Evolutionary conservation across 2,888 invertebrate genomes (phyloP), one percentile per base, ranked within the genome.

Genomic region (Notodonta ziczac): DNA sequence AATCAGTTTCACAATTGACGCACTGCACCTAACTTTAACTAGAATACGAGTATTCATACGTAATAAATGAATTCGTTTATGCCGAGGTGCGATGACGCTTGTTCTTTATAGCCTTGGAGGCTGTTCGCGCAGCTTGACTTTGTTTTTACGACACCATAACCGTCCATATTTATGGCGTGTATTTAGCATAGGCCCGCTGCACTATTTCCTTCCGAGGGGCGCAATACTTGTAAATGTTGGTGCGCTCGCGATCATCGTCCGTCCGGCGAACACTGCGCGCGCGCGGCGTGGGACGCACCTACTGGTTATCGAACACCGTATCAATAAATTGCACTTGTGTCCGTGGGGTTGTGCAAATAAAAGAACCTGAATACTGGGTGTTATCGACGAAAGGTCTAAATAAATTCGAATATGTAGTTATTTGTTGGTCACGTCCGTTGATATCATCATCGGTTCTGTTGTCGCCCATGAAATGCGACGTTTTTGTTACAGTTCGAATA

Each of bases 301-400:
- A 88, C 91, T 90, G 91, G 87, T 83, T 92, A 93, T 93, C 92
- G 86, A 83, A 82, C 84, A 84, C 88, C 81, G 88, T 85, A 89
- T 89, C 90, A 91, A 93, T 93, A 93, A 93, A 93, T 93, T 93
- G 89, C 86, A 89, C 88, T 89, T 88, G 89, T 85, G 85, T 87
- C 85, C 78, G 85, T 86, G 87, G 85, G 88, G 87, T 88, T 83
- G 83, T 74, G 82, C 82, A 90, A 91, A 90, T 88, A 93, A 92
- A 92, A 91, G 88, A 88, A 88, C 80, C 66, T 62, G 78, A 82
- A 82, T 82, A 79, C 84, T 80, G 80, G 80, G 80, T 83, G 86
- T 86, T 92, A 92, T 93, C 91, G 88, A 84, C 84, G 83, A 86
- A 89, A 85, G 85, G 87, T 86, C 87, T 84, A 87, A 88, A 93